Percentiles rank a stretch among this genome's conserved stretches.
These are phyloP conservation scores for Phrynosoma blainvillii DNA, from an alignment of 2,113 vertebrate genomes.

Conservation along the genomic window DNA sequence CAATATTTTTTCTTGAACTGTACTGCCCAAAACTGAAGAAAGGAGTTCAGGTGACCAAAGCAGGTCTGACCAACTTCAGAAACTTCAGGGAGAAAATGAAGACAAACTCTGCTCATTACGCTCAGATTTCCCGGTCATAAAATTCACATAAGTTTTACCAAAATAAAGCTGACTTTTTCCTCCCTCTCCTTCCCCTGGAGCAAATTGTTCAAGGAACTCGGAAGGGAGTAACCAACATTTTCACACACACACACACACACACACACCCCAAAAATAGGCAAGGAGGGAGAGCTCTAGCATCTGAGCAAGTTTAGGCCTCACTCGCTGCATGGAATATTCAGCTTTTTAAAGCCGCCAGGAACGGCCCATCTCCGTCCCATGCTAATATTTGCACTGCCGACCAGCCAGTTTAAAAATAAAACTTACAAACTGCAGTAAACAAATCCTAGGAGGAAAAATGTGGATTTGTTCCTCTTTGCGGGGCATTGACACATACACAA, in stretches of 20 bases:
- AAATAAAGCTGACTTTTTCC: not conserved
- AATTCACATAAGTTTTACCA: accelerated
- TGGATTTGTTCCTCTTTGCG: accelerated
- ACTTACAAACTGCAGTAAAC: not conserved
- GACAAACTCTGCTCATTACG: not conserved
- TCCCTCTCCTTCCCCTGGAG: not conserved
- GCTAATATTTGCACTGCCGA: accelerated
- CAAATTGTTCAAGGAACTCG: accelerated
- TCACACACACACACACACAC: not conserved
- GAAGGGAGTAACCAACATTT: constrained; percentile 44
- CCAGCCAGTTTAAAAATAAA: accelerated
- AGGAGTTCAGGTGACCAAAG: too few species aligned
- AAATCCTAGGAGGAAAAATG: not conserved
- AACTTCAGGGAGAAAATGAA: too few species aligned
- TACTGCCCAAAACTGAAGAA: too few species aligned
- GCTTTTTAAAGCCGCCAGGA: accelerated
- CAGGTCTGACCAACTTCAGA: too few species aligned
- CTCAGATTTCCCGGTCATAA: not conserved
- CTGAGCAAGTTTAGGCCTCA: accelerated
- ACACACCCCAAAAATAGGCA: not conserved
- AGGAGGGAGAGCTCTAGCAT: not conserved
- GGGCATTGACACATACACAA: not conserved
- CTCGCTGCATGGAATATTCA: accelerated
- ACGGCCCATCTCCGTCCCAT: accelerated
- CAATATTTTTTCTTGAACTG: too few species aligned